A percentile compares a stretch with the other conserved stretches of the same genome.
Evolutionary conservation across 2,888 invertebrate species (phyloP).

Genomic region (Campoletis raptor): DNA sequence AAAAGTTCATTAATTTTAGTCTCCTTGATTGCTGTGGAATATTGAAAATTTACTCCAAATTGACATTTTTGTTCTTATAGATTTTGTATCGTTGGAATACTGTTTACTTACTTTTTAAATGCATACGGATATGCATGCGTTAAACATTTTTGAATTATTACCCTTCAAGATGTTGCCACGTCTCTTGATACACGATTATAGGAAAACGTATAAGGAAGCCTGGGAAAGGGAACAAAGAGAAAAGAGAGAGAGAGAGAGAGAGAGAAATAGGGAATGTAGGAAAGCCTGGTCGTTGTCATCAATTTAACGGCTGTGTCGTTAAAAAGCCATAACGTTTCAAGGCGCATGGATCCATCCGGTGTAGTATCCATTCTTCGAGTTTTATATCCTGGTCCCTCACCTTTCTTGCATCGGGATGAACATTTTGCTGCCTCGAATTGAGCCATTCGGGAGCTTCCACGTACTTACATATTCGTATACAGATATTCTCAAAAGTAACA

Average conservation of each 20-base stretch:
- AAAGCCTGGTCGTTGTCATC: slow-evolving; percentile 36
- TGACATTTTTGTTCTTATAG: not conserved
- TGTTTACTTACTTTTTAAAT: not conserved
- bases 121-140: not conserved
- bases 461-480: not conserved
- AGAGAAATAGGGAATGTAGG: not conserved
- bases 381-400: slow-evolving; percentile 6
- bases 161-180: slow-evolving; percentile 3
- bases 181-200: slow-evolving; percentile 17
- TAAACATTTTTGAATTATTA: slow-evolving; percentile 16
- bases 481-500: not conserved
- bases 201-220: slow-evolving; percentile 1
- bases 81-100: not conserved
- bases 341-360: slow-evolving; percentile 53
- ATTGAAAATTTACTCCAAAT: not conserved
- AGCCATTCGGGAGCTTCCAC: slow-evolving; percentile 23
- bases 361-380: slow-evolving; percentile 48
- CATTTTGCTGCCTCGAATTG: slow-evolving; percentile 8
- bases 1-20: not conserved
- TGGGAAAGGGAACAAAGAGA: not conserved
- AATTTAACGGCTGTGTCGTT: slow-evolving; percentile 69
- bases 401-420: slow-evolving; percentile 28
- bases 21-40: not conserved
- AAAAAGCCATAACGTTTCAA: slow-evolving; percentile 64
- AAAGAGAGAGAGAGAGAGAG: not conserved